A percentile compares a stretch with the other conserved stretches of the same genome.
Conservation (phyloP, 2,888 invertebrate species). For the Mongoloraphidia duomilia region DNA sequence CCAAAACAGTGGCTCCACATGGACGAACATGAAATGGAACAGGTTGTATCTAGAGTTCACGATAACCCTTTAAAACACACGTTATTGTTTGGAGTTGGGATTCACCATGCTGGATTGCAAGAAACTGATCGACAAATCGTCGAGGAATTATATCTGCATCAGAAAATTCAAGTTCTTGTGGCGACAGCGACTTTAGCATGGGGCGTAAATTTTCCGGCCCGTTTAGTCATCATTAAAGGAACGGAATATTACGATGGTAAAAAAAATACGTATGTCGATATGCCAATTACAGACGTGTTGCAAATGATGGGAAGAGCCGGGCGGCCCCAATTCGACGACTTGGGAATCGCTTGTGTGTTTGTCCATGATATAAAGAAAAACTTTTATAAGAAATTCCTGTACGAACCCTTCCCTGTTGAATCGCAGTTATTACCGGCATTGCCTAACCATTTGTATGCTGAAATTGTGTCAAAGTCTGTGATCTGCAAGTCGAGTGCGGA, state of each 20-base stretch:
- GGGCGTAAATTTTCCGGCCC: constrained; percentile 99
- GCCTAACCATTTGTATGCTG: constrained; percentile 95
- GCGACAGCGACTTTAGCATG: constrained; percentile 97
- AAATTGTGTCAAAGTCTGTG: constrained; percentile 92
- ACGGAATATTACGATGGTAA: constrained; percentile 99
- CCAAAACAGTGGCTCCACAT: constrained; percentile 92
- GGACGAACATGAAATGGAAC: constrained; percentile 73
- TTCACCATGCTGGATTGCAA: constrained; percentile 96
- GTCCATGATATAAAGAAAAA: constrained; percentile 96
- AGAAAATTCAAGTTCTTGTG: constrained; percentile 90
- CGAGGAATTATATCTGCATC: constrained; percentile 87
- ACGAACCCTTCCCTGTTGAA: constrained; percentile 98
- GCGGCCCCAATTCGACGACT: constrained; percentile 90
- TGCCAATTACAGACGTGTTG: constrained; percentile 98
- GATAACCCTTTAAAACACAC: constrained; percentile 88
- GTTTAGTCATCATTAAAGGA: constrained; percentile 91
- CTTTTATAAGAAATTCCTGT: constrained; percentile 97
- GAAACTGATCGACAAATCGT: constrained; percentile 82
- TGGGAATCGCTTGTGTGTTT: constrained; percentile 74
- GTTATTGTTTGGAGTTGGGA: constrained; percentile 91
- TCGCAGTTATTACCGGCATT: constrained; percentile 82
- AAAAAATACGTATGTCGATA: constrained; percentile 91
- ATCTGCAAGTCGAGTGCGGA: constrained; percentile 80
- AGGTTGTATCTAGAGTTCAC: constrained; percentile 49
- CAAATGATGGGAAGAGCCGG: constrained; percentile 99